A percentile compares a stretch with the other conserved stretches of the same genome.
phyloP scores from a whole-genome alignment of 1,140 invertebrate genomes.

The Teleogryllus occipitalis region DNA sequence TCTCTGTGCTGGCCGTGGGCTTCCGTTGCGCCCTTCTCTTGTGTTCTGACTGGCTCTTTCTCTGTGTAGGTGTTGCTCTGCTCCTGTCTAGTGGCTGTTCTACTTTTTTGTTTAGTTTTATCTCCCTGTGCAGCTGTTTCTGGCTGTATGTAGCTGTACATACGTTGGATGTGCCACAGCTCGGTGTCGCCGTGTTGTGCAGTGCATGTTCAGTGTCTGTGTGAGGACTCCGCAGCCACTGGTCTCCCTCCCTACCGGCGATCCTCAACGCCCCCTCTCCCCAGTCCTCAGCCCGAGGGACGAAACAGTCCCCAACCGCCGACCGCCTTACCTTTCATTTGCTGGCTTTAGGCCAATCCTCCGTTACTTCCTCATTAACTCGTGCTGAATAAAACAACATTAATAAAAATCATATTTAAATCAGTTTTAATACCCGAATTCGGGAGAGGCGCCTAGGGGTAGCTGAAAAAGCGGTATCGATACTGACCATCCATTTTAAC shows the following conservation, averaged over 20 bases:
- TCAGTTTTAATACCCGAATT: no score
- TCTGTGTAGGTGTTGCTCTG: constrained; percentile 22
- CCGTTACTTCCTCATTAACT: no score
- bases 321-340: no score
- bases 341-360: no score
- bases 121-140: constrained; percentile 7
- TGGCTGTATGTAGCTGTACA: constrained; percentile 19
- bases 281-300: no score
- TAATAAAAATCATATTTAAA: no score
- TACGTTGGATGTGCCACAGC: constrained; percentile 12
- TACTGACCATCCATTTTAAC: no score
- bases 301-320: no score
- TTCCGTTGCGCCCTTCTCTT: constrained; percentile 16
- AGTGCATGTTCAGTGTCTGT: background rate
- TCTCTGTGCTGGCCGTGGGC: constrained; percentile 21
- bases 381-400: no score
- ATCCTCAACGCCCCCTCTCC: no score
- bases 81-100: constrained; percentile 22
- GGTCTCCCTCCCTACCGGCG: background rate
- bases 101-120: constrained; percentile 16
- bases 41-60: constrained; percentile 20
- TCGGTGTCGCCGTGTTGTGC: constrained; percentile 9
- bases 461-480: no score
- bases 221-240: background rate
- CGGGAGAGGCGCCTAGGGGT: no score